Evolutionary conservation across 2,888 invertebrate genomes (phyloP), one percentile per base, ranked within the genome.

Genomic region (Melinopterus prodromus): DNA sequence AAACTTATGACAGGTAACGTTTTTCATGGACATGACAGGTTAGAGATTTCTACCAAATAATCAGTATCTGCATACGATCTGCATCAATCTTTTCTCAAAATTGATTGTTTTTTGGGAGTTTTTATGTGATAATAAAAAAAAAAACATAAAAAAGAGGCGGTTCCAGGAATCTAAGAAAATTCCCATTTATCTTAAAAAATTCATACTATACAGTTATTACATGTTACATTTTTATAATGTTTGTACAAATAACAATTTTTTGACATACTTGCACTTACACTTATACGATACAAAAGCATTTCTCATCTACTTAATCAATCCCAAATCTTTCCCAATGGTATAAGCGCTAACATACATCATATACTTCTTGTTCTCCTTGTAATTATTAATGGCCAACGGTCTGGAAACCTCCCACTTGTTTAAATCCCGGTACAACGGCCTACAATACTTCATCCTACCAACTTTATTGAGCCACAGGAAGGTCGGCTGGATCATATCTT

Each of bases 391-490:
- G 0, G 97, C 94, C 82, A 86, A 88, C 1, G 91, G 89, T 81
- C 95, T 91, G 0, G 93, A 92, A 26, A 92, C 92, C 81, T 95
- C 93, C 98, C 97, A 98, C 0, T 90, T 91, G 84, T 94, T 95
- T 80, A 98, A 90, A 86, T 96, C 97, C 81, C 96, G 93, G 89
- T 97, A 98, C 76, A 98, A 91, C 2, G 98, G 97, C 53, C 97
- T 92, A 1, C 96, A 94, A 89, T 93, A 98, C 89, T 98, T 98
- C 96, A 98, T 96, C 78, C 98, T 92, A 69, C 98, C 98, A 86
- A 96, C 94, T 16, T 92, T 92, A 83, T 95, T 96, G 7, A 97
- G 93, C 90, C 98, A 98, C 16, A 92, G 88, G 79, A 98, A 90
- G 0, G 94, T 94, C 15, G 92, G 91, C 0, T 91, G 89, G 69